Evolutionary conservation across 2,797 vertebrate species (phyloP), one percentile per base, ranked within the genome.

Genomic region (Urosaurus nigricauda): DNA sequence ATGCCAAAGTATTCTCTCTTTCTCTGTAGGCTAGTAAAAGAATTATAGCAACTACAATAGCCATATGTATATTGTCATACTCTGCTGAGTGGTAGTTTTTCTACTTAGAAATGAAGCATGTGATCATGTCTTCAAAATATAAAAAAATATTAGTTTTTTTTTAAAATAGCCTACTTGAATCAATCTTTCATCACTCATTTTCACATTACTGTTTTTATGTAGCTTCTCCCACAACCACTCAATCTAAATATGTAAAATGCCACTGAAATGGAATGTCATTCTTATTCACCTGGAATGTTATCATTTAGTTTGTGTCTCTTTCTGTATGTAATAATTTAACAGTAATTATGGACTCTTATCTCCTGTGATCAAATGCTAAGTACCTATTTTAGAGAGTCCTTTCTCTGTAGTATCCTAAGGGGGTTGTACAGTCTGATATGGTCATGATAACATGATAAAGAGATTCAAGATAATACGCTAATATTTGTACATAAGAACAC

Each of bases 321-420:
- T 79, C 75, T 4, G 51, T 86, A 29, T 78, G 19, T 89, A 91
- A 82, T 74, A 6, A 84, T 94, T 94, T 89, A 88, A 77, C 43
- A 91, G 84, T 40, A 88, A 47, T 87, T 89, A 70, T 47, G 47
- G n/a, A 19, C 26, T 53, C 24, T 58, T 88, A 83, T 21, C 16
- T 32, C 9, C 35, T 60, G 21, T 63, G 65, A 58, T 51, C 43
- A 84, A 63, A 56, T 0, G 13, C 21, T 85, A 63, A 90, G 56
- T 88, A 88, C n/a, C 40, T 87, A 75, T 51, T 29, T 86, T 90
- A 65, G 6, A 86, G 60, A 32, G 83, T 68, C 79, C 65, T 90
- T 94, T 87, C 89, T 85, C 68, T 75, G 53, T 87, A 35, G 40
- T 37, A 37, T 89, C 77, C 77, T n/a, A 65, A 79, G 26, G 84